A percentile compares a stretch with the other conserved stretches of the same genome.
phyloP scores from a whole-genome alignment of 2,113 vertebrate species.

The Phalacrocorax aristotelis region DNA sequence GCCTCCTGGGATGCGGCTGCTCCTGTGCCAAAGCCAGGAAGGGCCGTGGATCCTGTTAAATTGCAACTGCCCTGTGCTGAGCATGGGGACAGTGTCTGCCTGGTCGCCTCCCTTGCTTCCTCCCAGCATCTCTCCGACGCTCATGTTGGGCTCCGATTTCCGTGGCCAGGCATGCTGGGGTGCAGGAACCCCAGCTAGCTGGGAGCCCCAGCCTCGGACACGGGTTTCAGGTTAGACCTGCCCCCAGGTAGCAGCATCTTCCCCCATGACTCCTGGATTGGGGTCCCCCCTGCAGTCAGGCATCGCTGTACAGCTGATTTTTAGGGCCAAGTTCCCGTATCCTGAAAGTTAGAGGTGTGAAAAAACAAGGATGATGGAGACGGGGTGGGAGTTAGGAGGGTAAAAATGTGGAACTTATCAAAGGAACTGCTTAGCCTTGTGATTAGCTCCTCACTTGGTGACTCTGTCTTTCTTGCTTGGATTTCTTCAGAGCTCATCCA shows the following conservation, averaged over 20 bases:
- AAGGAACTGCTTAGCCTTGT: neutral
- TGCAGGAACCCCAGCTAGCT: too few species aligned
- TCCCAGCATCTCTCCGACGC: neutral
- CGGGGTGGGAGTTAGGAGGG: neutral
- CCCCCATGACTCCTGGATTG: rapidly evolving
- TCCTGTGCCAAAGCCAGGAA: neutral
- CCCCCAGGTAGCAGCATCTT: neutral
- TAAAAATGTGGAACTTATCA: neutral
- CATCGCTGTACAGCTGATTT: rapidly evolving
- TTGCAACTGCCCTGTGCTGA: neutral
- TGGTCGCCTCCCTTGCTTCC: neutral
- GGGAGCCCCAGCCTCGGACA: neutral
- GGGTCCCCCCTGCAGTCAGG: neutral
- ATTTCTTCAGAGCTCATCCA: neutral
- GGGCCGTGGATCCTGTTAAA: neutral
- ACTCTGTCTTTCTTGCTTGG: neutral
- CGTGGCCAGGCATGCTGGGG: rapidly evolving
- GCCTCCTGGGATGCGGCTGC: neutral
- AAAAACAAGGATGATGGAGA: neutral
- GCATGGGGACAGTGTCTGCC: neutral
- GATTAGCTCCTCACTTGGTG: neutral
- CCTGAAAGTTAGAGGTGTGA: neutral
- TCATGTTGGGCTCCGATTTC: neutral
- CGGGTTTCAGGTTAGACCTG: neutral
- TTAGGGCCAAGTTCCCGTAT: neutral